Base-by-base conservation (phyloP, 1,140 invertebrate species). In the Pomacea maculata region DNA sequence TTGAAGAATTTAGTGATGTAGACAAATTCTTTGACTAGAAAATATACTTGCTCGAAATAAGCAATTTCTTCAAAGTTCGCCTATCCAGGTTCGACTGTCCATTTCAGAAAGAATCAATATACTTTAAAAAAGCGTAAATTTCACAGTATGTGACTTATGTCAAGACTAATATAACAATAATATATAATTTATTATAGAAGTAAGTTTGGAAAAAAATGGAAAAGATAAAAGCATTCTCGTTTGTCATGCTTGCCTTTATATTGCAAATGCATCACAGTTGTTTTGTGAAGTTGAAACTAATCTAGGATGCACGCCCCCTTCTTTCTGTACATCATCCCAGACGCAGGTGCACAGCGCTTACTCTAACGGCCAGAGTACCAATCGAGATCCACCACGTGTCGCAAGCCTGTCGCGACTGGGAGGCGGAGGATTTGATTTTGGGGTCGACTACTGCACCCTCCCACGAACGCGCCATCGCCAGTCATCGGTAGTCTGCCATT, bases 401-500 rank as follows among this genome's bases (percentile, higher is more conserved):
- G 78, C 85, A 12, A 86, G 83, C 25, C 64, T 86, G 63, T 85
- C 82, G 72, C 85, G 85, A 55, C 84, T 85, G 72, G 87, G 87
- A 75, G 86, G 87, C 54, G 86, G 86, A 17, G 82, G 81, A 17
- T 83, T 83, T n/a, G 85, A 85, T 71, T 89, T 86, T 76, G 88
- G 88, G 71, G 72, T 82, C 21, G 84, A 85, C 75, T 85, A 75
- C 75, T 75, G 73, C 67, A 78, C 77, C 9, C 77, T 78, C 15
- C 76, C 77, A 9, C 52, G 77, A 54, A 71, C n/a, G 17, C n/a
- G 29, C 12, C 5, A 12, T 55, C 64, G 77, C 54, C 77, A 78
- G 52, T 64, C 64, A 57, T 78, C 77, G 77, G 77, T 78, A 78
- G 77, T 70, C 57, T 61, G 57, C 57, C 57, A 11, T 61, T 61